Conservation (phyloP, 2,888 invertebrate genomes). For the Eupithecia inturbata region DNA sequence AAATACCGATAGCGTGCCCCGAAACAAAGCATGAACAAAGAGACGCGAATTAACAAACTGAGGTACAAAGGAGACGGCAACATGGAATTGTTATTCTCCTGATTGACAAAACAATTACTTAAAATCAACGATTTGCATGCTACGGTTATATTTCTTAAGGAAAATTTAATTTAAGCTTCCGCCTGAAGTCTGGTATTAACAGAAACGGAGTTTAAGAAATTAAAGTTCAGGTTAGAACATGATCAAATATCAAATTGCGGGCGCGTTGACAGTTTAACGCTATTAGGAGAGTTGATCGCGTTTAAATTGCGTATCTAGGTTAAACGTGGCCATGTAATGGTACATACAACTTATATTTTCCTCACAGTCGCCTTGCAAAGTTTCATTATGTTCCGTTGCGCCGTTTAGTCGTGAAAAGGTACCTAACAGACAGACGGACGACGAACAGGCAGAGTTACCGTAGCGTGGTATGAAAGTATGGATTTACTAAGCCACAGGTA, state of each 20-base stretch:
- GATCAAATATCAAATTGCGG: background rate
- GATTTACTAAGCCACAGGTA: no score
- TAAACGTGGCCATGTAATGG: background rate
- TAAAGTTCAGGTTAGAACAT: background rate
- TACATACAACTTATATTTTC: no score
- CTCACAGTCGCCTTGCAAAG: no score
- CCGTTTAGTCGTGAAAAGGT: no score
- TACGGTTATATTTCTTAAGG: constrained; percentile 5
- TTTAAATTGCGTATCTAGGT: background rate
- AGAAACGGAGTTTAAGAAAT: background rate
- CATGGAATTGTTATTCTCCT: constrained; percentile 43
- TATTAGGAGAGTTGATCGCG: background rate
- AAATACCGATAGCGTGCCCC: constrained; percentile 30
- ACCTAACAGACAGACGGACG: no score
- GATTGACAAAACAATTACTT: constrained; percentile 68
- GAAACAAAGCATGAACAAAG: constrained; percentile 31
- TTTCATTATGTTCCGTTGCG: no score
- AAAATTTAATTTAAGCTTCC: constrained; percentile 7
- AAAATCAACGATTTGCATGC: constrained; percentile 63
- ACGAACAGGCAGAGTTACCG: no score
- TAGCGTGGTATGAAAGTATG: no score
- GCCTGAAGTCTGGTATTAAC: background rate
- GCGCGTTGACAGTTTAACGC: background rate
- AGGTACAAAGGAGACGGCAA: constrained; percentile 26
- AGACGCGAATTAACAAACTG: constrained; percentile 13